A percentile compares a stretch with the other conserved stretches of the same genome.
These are phyloP conservation scores for Chaetophractus vellerosus DNA, from an alignment of 2,797 vertebrate species.

Conservation along the genomic window DNA sequence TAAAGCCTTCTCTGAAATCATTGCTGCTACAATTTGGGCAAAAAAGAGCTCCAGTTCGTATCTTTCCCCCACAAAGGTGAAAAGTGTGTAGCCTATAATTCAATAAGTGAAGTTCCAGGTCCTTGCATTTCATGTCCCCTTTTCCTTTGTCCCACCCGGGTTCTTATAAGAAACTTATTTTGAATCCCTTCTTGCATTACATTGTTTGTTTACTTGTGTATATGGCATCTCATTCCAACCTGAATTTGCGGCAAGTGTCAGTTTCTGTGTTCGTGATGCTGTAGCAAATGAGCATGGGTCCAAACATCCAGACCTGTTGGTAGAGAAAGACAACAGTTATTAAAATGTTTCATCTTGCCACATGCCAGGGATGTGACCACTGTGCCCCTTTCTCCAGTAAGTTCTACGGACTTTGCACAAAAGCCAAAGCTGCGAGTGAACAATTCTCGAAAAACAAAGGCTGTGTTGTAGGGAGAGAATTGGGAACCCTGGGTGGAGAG, in stretches of 20 bases:
- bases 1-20: background rate
- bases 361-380: background rate
- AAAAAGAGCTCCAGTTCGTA: no score
- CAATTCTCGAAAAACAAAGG: background rate
- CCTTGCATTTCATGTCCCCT: background rate
- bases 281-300: background rate
- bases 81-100: no score
- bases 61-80: no score
- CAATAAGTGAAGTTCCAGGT: background rate
- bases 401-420: conserved; percentile 42
- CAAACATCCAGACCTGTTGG: background rate
- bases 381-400: background rate
- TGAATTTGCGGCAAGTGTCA: background rate
- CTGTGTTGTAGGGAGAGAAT: background rate
- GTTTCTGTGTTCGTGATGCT: background rate
- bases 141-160: background rate
- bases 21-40: background rate
- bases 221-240: background rate
- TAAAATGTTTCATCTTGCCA: background rate
- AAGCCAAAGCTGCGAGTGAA: background rate
- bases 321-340: background rate
- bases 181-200: background rate
- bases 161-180: background rate
- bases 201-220: background rate
- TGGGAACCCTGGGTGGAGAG: no score